phyloP scores from a whole-genome alignment of 2,797 vertebrate species.

The Rhynchotus rufescens region DNA sequence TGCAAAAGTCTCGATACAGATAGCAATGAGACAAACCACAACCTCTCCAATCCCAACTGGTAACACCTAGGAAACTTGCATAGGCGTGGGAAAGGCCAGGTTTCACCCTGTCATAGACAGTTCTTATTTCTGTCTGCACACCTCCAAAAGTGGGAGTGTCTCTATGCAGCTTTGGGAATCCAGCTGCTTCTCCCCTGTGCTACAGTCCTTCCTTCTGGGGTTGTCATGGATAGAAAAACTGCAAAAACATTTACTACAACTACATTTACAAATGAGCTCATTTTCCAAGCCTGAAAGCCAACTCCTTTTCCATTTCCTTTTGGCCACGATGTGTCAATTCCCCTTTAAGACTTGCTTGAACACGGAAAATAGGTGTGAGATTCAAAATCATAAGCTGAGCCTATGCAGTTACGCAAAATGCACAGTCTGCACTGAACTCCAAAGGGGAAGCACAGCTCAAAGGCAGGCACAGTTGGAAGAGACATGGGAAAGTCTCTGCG shows the following conservation, averaged over 20 bases:
- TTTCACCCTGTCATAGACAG: not conserved
- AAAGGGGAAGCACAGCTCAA: not conserved
- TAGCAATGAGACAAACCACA: not conserved
- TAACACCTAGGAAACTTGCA: not conserved
- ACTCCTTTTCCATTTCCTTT: not conserved
- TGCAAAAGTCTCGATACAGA: accelerated
- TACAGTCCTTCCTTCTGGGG: accelerated
- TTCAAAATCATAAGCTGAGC: not conserved
- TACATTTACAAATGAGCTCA: not conserved
- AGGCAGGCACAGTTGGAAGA: not conserved
- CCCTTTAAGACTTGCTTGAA: not conserved
- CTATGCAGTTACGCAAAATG: not conserved
- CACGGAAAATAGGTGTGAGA: not conserved
- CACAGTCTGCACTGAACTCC: not conserved
- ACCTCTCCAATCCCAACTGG: slow-evolving; percentile 1
- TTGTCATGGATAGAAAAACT: not conserved
- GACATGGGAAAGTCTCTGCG: not conserved
- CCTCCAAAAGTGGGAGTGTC: not conserved
- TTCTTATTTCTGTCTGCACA: not conserved
- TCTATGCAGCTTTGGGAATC: not conserved
- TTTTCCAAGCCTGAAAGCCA: not conserved
- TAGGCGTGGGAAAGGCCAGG: not conserved
- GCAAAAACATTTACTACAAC: not conserved
- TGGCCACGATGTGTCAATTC: not conserved
- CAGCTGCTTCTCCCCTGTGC: not conserved